A percentile compares a stretch with the other conserved stretches of the same genome.
phyloP scores from a whole-genome alignment of 2,888 invertebrate genomes.

The Platycnemis pennipes region DNA sequence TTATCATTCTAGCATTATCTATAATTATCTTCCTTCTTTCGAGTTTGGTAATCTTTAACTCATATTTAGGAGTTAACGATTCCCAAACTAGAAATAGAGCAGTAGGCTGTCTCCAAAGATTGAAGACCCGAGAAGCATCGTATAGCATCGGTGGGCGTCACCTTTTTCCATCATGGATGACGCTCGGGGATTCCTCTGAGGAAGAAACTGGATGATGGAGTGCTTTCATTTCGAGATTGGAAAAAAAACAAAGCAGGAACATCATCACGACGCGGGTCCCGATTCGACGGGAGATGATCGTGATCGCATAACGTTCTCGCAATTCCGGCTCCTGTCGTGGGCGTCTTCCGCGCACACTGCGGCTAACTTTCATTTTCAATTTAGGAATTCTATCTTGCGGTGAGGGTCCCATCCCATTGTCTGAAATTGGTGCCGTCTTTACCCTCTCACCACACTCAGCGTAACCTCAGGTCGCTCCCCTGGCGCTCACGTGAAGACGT shows the following conservation, averaged over 20 bases:
- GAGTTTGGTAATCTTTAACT: no score
- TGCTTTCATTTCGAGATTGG: neutral
- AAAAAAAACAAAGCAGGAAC: neutral
- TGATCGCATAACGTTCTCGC: neutral
- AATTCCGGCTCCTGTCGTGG: neutral
- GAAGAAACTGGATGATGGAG: neutral
- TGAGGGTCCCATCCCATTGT: neutral
- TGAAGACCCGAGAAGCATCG: no score
- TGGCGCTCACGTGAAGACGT: neutral
- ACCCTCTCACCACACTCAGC: neutral
- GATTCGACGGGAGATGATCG: neutral
- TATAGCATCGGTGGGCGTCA: neutral
- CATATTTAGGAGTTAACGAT: no score
- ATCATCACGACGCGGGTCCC: neutral
- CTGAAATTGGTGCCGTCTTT: neutral
- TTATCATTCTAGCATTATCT: no score
- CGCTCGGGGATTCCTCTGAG: neutral
- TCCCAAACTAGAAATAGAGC: no score
- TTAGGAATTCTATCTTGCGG: neutral
- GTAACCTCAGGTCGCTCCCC: neutral
- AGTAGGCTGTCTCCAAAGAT: no score
- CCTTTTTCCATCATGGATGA: neutral
- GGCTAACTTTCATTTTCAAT: conserved; percentile 18
- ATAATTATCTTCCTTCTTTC: no score
- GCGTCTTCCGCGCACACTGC: neutral